Evolutionary conservation across 2,797 vertebrate genomes (phyloP).

Genomic region (Falco concolor): DNA sequence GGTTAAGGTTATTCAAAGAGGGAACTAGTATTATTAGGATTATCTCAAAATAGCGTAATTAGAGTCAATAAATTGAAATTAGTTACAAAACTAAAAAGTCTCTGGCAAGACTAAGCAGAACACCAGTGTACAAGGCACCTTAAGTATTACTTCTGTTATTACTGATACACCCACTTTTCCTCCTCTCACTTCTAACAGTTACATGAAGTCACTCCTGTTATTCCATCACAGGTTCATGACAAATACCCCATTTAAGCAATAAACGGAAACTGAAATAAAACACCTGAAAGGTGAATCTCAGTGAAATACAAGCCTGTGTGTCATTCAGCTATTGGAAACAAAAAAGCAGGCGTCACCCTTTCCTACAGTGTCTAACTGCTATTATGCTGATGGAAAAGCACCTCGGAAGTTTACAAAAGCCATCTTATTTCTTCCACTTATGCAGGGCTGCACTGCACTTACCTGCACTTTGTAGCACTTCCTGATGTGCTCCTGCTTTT

Average conservation of each 20-base stretch:
- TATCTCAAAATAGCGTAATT: not conserved
- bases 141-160: not conserved
- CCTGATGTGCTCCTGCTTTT: conserved; percentile 56
- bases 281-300: fast-evolving
- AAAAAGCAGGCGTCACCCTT: fast-evolving
- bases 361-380: not conserved
- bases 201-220: not conserved
- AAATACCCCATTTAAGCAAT: not conserved
- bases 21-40: not conserved
- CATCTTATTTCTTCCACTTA: not conserved
- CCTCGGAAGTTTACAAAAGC: fast-evolving
- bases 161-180: not conserved
- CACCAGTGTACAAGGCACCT: not conserved
- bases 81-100: not conserved
- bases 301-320: not conserved
- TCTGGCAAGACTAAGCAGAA: not conserved
- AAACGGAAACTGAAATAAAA: not conserved
- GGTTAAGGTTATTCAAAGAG: not conserved
- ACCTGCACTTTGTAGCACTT: conserved; percentile 72
- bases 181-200: not conserved
- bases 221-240: fast-evolving
- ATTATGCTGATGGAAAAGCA: fast-evolving
- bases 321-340: not conserved
- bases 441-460: not conserved
- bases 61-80: not conserved